A percentile compares a stretch with the other conserved stretches of the same genome.
Conservation (phyloP, 2,797 vertebrate genomes). For the Mareca penelope region DNA sequence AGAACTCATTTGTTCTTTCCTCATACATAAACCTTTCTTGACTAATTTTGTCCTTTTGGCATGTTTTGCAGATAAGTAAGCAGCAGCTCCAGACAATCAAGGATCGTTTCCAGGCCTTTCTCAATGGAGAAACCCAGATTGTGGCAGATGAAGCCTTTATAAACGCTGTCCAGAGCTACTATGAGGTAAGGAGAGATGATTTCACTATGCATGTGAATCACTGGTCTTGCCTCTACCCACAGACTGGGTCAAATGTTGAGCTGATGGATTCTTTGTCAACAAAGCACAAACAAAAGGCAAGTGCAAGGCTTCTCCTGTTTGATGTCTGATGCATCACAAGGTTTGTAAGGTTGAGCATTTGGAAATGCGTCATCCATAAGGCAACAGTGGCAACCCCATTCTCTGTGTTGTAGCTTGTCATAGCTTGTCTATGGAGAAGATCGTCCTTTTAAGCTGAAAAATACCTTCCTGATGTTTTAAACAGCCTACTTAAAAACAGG, state of each 20-base stretch:
- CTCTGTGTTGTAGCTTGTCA: neutral
- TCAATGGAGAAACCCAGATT: conserved; percentile 96
- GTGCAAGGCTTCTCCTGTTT: neutral
- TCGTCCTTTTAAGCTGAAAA: neutral
- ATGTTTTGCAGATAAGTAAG: conserved; percentile 90
- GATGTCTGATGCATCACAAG: neutral
- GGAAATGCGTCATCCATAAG: neutral
- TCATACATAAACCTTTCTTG: neutral
- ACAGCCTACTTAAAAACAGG: neutral
- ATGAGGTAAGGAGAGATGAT: conserved; percentile 83
- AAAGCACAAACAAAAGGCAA: neutral
- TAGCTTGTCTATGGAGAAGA: neutral
- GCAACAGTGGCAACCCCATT: neutral
- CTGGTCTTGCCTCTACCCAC: neutral
- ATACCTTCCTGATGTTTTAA: neutral
- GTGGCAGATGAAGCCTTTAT: conserved; percentile 98
- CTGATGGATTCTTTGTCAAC: neutral
- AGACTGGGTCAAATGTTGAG: neutral
- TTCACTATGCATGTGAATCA: neutral
- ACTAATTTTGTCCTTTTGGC: neutral
- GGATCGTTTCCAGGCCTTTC: conserved; percentile 95
- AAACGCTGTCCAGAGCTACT: conserved; percentile 98
- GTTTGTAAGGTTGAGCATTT: neutral
- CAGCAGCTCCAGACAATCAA: conserved; percentile 96
- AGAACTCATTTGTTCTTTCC: neutral